These are phyloP conservation scores for Sternarchorhynchus goeldii DNA, from an alignment of 2,797 vertebrate genomes.

Conservation along the genomic window DNA sequence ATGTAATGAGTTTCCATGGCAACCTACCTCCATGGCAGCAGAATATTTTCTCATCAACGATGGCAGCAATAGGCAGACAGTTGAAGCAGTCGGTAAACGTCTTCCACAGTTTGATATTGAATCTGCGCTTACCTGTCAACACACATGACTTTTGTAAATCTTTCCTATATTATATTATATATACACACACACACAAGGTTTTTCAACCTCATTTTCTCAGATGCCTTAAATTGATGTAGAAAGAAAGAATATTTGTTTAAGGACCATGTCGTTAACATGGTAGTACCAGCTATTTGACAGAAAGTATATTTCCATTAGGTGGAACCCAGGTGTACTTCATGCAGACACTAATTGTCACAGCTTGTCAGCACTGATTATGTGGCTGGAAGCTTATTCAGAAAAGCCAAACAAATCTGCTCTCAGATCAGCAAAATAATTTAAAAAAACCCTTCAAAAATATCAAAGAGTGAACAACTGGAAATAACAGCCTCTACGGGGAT, in stretches of 20 bases:
- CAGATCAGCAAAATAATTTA: background rate
- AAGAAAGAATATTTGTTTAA: no score
- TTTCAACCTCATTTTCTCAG: no score
- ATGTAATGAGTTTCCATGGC: background rate
- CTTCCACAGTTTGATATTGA: conserved; percentile 98
- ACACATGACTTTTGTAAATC: no score
- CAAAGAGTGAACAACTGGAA: background rate
- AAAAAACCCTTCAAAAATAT: no score
- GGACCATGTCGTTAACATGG: background rate
- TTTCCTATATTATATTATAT: no score
- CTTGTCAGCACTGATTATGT: background rate
- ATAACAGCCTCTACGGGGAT: background rate
- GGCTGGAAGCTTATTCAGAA: background rate
- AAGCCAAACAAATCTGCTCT: background rate
- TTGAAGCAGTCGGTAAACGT: conserved; percentile 98
- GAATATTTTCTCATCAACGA: conserved; percentile 97
- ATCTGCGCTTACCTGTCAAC: conserved; percentile 87
- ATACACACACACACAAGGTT: no score
- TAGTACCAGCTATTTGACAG: background rate
- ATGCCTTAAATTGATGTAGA: no score
- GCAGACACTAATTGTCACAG: background rate
- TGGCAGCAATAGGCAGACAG: conserved; percentile 93
- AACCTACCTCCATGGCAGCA: conserved; percentile 92
- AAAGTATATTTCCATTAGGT: background rate
- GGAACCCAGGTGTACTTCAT: background rate